Conservation (phyloP, 2,113 vertebrate genomes). For the Xyliphius kryptos region DNA sequence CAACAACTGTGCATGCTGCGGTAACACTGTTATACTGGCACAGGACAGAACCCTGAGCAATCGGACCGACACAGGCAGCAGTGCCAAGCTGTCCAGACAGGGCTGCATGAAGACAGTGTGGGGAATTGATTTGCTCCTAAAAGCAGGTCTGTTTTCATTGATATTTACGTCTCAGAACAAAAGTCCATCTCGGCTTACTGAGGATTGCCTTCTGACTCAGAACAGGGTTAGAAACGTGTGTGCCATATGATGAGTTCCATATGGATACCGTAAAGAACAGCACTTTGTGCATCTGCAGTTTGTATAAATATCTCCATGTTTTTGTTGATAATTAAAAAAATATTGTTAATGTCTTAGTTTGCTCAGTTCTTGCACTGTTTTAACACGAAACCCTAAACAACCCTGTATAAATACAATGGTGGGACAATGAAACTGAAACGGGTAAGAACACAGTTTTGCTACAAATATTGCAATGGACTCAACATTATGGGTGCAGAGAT, state of each 20-base stretch:
- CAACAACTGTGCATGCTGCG: not conserved
- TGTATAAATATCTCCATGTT: too few species aligned
- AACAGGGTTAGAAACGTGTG: not conserved
- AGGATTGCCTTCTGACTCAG: not conserved
- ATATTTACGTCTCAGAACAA: slow-evolving; percentile 19
- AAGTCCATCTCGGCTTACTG: not conserved
- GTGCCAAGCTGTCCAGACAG: not conserved
- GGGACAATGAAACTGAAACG: too few species aligned
- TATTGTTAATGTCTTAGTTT: too few species aligned
- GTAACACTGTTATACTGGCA: slow-evolving; percentile 1
- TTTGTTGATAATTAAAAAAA: too few species aligned
- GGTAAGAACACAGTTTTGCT: too few species aligned
- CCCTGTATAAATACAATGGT: too few species aligned
- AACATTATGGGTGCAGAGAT: too few species aligned
- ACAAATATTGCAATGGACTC: too few species aligned
- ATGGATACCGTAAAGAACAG: too few species aligned
- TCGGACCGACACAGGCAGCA: not conserved
- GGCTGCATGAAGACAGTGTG: not conserved
- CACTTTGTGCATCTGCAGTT: too few species aligned
- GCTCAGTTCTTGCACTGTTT: not conserved
- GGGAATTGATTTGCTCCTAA: slow-evolving; percentile 6
- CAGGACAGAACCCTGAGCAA: not conserved
- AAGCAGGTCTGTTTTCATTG: not conserved
- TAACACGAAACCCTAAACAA: not conserved
- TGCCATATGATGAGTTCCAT: not conserved